Percentiles rank a stretch among this genome's conserved stretches.
These are phyloP conservation scores for Tiaroga cobitis DNA, from an alignment of 2,797 vertebrate genomes.

Conservation along the genomic window DNA sequence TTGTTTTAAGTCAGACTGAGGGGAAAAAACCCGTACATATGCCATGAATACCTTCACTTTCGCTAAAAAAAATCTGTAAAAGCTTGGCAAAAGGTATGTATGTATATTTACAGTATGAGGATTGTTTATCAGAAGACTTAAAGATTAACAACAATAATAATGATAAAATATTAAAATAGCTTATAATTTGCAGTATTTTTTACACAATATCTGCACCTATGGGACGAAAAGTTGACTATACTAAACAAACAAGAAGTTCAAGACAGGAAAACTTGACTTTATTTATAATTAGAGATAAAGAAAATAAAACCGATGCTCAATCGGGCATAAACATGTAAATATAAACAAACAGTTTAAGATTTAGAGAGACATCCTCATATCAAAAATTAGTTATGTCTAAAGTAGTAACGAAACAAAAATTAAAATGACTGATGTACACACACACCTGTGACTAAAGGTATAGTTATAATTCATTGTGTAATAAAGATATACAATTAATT, in stretches of 20 bases:
- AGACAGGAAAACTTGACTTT: constrained; percentile 18
- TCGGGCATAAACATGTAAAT: constrained; percentile 4
- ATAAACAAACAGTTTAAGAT: constrained; percentile 17
- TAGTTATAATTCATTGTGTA: constrained; percentile 16
- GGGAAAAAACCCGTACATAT: neutral
- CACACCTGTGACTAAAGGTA: constrained; percentile 26
- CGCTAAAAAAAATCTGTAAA: neutral
- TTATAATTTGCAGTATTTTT: neutral
- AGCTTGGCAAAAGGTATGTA: neutral
- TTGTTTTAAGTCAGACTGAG: neutral
- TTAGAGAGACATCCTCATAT: neutral
- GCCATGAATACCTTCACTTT: neutral
- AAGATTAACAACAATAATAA: neutral
- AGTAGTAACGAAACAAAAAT: neutral
- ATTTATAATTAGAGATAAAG: constrained; percentile 28
- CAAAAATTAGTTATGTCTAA: neutral
- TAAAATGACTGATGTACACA: constrained; percentile 23
- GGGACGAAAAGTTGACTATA: neutral
- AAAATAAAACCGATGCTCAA: neutral
- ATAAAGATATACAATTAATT: constrained; percentile 42
- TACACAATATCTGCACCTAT: neutral
- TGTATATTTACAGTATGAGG: neutral
- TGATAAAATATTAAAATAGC: neutral
- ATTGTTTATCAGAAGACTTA: neutral
- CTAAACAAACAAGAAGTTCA: neutral